phyloP scores from a whole-genome alignment of 1,140 invertebrate species.

The Chrysopa pallens region DNA sequence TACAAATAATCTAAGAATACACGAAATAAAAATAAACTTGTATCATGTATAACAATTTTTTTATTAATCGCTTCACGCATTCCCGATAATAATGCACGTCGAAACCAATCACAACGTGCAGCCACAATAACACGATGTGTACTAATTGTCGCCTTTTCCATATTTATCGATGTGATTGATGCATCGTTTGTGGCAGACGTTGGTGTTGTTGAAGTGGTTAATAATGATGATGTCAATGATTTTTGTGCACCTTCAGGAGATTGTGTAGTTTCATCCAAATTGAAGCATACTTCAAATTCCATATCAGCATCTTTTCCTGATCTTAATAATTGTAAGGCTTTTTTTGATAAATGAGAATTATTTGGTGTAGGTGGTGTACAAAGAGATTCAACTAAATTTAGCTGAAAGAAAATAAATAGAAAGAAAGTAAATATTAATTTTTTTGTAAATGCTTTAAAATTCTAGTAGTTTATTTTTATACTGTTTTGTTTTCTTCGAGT shows the following conservation, averaged over 20 bases:
- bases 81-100: constrained; percentile 44
- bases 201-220: constrained; percentile 3
- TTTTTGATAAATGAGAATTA: constrained; percentile 34
- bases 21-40: constrained; percentile 37
- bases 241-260: neutral
- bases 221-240: too few species aligned
- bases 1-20: constrained; percentile 46
- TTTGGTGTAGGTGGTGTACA: constrained; percentile 35
- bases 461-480: too few species aligned
- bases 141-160: constrained; percentile 20
- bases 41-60: constrained; percentile 47
- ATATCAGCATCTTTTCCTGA: constrained; percentile 35
- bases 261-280: neutral
- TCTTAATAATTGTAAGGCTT: constrained; percentile 31
- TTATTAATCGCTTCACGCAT: constrained; percentile 55
- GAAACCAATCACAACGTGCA: constrained; percentile 49
- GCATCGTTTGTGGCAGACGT: constrained; percentile 4
- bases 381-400: constrained; percentile 39
- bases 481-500: too few species aligned
- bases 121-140: constrained; percentile 49
- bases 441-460: too few species aligned
- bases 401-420: constrained; percentile 23
- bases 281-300: constrained; percentile 37
- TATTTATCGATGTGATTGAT: constrained; percentile 3
- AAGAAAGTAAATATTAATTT: too few species aligned